phyloP scores from a whole-genome alignment of 2,113 vertebrate species.

The Phocoena sinus region DNA sequence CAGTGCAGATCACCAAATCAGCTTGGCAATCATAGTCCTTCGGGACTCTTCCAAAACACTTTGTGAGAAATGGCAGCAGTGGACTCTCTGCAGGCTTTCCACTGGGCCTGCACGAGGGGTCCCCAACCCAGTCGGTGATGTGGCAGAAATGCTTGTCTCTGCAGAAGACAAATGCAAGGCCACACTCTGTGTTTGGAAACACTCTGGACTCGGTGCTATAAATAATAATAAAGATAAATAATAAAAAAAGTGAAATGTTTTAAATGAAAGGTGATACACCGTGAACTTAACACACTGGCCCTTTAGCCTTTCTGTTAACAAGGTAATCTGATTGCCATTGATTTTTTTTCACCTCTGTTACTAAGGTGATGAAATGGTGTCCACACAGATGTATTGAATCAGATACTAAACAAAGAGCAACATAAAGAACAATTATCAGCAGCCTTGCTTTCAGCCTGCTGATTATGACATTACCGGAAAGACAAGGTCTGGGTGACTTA shows the following conservation, averaged over 20 bases:
- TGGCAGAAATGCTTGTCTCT: constrained; percentile 38
- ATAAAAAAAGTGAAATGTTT: constrained; percentile 85
- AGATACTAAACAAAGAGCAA: constrained; percentile 89
- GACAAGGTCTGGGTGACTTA: constrained; percentile 85
- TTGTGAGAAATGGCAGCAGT: background rate
- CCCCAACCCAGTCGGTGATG: background rate
- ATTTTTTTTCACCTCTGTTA: constrained; percentile 92
- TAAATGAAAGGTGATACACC: constrained; percentile 89
- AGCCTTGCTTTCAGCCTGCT: constrained; percentile 86
- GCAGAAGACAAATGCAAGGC: constrained; percentile 64
- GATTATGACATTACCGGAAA: constrained; percentile 88
- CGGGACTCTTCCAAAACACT: background rate
- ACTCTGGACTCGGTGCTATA: constrained; percentile 58
- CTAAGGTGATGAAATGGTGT: constrained; percentile 91
- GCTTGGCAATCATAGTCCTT: background rate
- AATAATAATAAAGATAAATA: constrained; percentile 89
- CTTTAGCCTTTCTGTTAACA: constrained; percentile 92
- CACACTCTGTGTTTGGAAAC: constrained; percentile 41
- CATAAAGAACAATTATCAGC: constrained; percentile 91
- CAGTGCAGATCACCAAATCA: background rate
- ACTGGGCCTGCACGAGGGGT: background rate
- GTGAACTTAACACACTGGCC: constrained; percentile 88
- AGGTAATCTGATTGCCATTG: constrained; percentile 96
- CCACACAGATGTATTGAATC: constrained; percentile 91
- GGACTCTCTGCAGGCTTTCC: background rate